These are phyloP conservation scores for Menidia beryllina DNA, from an alignment of 2,113 vertebrate genomes.

Conservation along the genomic window DNA sequence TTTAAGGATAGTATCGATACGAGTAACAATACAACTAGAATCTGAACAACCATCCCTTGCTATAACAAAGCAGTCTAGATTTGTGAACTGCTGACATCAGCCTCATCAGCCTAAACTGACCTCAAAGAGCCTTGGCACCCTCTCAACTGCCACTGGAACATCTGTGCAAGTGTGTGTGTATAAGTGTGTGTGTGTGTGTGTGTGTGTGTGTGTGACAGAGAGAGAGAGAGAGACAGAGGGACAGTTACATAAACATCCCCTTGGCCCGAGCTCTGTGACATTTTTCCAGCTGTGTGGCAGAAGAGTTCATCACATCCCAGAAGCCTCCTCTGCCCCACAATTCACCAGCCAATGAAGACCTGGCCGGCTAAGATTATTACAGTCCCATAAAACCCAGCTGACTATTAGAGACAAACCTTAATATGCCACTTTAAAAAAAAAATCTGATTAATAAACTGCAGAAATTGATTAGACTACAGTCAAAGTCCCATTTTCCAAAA, in stretches of 20 bases:
- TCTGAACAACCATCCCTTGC: neutral
- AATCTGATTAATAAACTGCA: too few relatives aligned
- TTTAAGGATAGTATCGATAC: neutral
- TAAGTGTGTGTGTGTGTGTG: conserved; percentile 23
- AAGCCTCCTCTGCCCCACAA: too few relatives aligned
- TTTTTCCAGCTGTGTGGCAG: conserved; percentile 36
- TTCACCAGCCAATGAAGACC: too few relatives aligned
- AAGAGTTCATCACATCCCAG: conserved; percentile 25
- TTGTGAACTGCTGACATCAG: conserved; percentile 31
- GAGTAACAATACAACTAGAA: neutral
- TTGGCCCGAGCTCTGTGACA: conserved; percentile 43
- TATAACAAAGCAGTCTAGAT: conserved; percentile 25
- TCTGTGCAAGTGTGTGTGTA: conserved; percentile 20
- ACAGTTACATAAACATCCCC: conserved; percentile 61
- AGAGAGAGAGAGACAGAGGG: conserved; percentile 20
- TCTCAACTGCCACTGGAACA: conserved; percentile 24
- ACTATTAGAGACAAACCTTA: too few relatives aligned
- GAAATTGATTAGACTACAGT: too few relatives aligned
- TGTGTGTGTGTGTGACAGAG: neutral
- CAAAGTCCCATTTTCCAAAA: too few relatives aligned
- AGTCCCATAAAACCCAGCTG: too few relatives aligned
- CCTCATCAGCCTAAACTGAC: conserved; percentile 55
- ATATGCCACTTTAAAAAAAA: too few relatives aligned
- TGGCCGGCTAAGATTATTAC: too few relatives aligned
- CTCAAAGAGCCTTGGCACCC: conserved; percentile 48